Evolutionary conservation across 2,113 vertebrate species (phyloP).

Genomic region (Todiramphus saurophagus): DNA sequence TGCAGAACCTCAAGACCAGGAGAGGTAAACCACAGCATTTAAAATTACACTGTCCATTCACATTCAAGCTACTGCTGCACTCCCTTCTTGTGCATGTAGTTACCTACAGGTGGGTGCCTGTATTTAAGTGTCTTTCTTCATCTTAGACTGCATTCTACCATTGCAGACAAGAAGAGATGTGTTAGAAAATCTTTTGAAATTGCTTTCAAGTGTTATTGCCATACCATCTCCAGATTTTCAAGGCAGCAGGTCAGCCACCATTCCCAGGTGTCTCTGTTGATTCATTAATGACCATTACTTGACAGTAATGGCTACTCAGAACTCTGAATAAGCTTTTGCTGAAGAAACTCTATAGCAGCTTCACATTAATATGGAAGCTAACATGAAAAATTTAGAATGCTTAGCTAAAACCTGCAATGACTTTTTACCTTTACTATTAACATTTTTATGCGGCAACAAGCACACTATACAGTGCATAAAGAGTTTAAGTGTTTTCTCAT

Average conservation of each 20-base stretch:
- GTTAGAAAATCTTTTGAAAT: background rate
- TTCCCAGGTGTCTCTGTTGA: background rate
- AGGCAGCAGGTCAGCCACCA: background rate
- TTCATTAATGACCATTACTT: background rate
- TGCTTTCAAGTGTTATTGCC: conserved; percentile 29
- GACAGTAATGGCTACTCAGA: conserved; percentile 27
- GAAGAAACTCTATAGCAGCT: conserved; percentile 5
- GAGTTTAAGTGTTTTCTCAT: conserved; percentile 50
- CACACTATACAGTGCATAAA: background rate
- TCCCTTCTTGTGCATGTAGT: background rate
- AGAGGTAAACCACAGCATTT: background rate
- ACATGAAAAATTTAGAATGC: background rate
- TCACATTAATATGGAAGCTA: background rate
- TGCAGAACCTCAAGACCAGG: background rate
- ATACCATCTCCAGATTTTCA: background rate
- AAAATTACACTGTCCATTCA: background rate
- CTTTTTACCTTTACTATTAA: conserved; percentile 42
- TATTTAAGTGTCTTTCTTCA: background rate
- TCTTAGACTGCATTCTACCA: background rate
- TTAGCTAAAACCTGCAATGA: conserved; percentile 13
- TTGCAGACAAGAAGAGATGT: background rate
- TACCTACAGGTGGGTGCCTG: background rate
- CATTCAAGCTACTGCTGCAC: background rate
- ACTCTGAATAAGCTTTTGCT: conserved; percentile 10
- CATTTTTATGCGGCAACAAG: conserved; percentile 23